Base-by-base conservation (phyloP, 2,797 vertebrate species). In the Alca torda region DNA sequence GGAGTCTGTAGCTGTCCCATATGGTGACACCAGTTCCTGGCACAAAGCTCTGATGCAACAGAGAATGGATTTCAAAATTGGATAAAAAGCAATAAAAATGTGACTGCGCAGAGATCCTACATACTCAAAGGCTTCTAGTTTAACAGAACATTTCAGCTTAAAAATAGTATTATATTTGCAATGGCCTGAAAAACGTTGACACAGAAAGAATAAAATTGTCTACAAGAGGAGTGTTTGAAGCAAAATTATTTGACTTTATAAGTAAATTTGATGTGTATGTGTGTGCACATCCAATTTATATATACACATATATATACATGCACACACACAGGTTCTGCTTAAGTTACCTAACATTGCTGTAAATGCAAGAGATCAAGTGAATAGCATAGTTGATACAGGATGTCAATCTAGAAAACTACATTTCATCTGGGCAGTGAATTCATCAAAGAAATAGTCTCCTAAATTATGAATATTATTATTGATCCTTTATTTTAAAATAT, bases 221-320 rank as follows among this genome's bases (percentile, higher is more conserved):
- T 72, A 30, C 6, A 18, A 68, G 16, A 56, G 5, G 6, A 82
- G 13, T 51, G 43, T 18, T 68, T 85, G 46, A 78, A 74, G 53
- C 5, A 84, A 91, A 90, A 88, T 51, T 41, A 16, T 16, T 30
- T 2, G 2, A 81, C 14, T 77, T 77, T 30, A 14, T 37, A 74
- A 45, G 9, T 13, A 74, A 74, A 56, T 21, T 65, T 13, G 11
- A 50, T 54, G 13, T 7, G 12, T 11, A 51, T 37, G 5, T 53
- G 4, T 37, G 10, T 39, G 6, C 6, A 51, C 5, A 50, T 28
- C 13, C 24, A 16, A 26, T 46, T 69, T 33, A 37, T 43, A 67
- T n/a, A 39, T 30, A 25, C 4, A 31, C 2, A 23, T 25, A 12
- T 20, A 26, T 6, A 35, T 4, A 50, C 1, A 46, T 5, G 5